Evolutionary conservation across 92 coral and sea anemone genomes (phyloP).

Genomic region (Galaxea fascicularis): DNA sequence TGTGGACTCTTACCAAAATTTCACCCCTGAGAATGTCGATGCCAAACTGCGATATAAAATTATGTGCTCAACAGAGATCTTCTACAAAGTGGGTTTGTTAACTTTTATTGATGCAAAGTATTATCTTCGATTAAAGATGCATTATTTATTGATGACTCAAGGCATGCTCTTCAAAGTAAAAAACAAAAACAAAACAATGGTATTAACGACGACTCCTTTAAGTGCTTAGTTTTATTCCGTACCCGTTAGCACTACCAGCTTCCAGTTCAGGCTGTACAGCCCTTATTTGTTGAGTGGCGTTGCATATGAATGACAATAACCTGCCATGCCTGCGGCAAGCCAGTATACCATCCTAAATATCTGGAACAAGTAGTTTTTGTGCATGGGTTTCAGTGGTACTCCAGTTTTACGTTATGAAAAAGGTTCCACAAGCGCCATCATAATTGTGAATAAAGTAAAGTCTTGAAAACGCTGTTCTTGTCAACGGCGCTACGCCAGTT

Average conservation of each 20-base stretch:
- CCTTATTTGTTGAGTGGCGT: background rate
- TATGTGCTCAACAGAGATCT: background rate
- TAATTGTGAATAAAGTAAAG: background rate
- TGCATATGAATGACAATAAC: background rate
- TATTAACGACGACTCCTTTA: background rate
- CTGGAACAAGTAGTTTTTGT: background rate
- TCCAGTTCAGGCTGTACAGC: background rate
- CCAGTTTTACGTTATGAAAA: background rate
- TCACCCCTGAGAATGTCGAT: too few relatives aligned
- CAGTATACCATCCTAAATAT: background rate
- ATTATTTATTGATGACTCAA: constrained; percentile 23
- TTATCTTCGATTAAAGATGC: constrained; percentile 24
- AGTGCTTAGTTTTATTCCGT: background rate
- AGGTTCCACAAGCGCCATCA: background rate
- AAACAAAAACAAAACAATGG: background rate
- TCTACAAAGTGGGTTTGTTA: background rate
- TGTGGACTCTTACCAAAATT: too few relatives aligned
- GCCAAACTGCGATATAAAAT: too few relatives aligned
- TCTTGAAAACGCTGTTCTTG: too few relatives aligned
- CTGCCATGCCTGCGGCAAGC: background rate
- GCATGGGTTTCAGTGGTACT: background rate
- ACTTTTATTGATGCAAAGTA: constrained; percentile 10
- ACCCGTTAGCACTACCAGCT: background rate
- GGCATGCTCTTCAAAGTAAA: background rate
- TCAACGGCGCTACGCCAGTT: too few relatives aligned